Conservation (phyloP, 1,140 invertebrate species). For the Gryon sp. region DNA sequence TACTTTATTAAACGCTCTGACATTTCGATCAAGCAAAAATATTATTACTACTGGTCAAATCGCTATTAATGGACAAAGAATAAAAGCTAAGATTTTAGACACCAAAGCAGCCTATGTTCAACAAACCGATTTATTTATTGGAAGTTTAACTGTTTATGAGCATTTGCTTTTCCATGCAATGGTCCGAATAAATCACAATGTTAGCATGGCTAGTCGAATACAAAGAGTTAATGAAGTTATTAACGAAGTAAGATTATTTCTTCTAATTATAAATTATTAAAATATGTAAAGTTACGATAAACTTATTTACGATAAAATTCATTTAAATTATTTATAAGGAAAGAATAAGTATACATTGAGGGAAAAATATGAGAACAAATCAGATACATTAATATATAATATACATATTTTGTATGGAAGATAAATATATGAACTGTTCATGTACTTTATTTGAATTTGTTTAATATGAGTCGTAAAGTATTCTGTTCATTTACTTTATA, state of each 20-base stretch:
- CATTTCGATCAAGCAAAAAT: constrained; percentile 85
- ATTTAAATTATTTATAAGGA: too few species aligned
- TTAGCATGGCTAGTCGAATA: constrained; percentile 88
- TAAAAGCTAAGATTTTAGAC: constrained; percentile 84
- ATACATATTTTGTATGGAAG: constrained; percentile 5
- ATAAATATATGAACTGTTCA: too few species aligned
- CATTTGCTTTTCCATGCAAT: constrained; percentile 94
- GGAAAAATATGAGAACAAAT: too few species aligned
- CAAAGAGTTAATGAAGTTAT: constrained; percentile 94
- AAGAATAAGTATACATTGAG: too few species aligned
- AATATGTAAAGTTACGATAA: neutral
- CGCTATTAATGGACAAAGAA: constrained; percentile 85
- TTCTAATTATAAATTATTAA: neutral
- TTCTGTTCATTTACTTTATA: too few species aligned
- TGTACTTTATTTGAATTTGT: too few species aligned
- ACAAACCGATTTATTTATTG: constrained; percentile 96
- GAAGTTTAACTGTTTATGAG: constrained; percentile 93
- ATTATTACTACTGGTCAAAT: constrained; percentile 86
- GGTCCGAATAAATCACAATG: constrained; percentile 93
- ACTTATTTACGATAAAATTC: too few species aligned
- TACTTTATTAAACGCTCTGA: constrained; percentile 94
- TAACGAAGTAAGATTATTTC: constrained; percentile 83
- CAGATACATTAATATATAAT: neutral
- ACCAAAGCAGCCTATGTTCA: constrained; percentile 96
- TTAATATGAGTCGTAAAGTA: too few species aligned